Percentiles rank a stretch among this genome's conserved stretches.
phyloP scores from a whole-genome alignment of 30 jellyfish, hydroid and myxozoan species.

The Chrysaora quinquecirrha region DNA sequence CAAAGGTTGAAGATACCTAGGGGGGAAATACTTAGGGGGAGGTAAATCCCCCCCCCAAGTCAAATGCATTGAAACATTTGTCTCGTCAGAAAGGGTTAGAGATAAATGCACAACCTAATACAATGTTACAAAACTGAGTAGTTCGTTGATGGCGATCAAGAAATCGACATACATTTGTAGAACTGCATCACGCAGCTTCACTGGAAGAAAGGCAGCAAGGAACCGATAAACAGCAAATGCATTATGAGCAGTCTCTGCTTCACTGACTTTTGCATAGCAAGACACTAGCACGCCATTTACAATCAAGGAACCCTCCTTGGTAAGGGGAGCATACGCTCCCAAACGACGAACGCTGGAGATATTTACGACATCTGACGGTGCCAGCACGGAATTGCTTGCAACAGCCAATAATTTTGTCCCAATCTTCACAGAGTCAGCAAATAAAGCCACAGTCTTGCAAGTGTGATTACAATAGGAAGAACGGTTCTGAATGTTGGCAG shows the following conservation, averaged over 20 bases:
- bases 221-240: conserved; percentile 31
- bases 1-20: neutral
- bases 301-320: conserved; percentile 63
- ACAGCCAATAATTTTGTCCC: conserved; percentile 2
- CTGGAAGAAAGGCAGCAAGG: neutral
- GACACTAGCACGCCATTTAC: conserved; percentile 68
- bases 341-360: neutral
- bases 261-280: conserved; percentile 65
- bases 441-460: no score
- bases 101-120: neutral
- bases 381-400: neutral
- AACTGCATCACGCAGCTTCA: neutral
- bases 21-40: neutral
- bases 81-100: neutral
- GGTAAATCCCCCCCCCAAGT: no score
- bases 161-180: conserved; percentile 10
- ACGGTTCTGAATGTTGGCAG: neutral
- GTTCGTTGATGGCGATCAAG: conserved; percentile 6
- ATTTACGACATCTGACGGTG: neutral
- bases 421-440: neutral
- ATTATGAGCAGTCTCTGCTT: conserved; percentile 22
- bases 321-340: conserved; percentile 87
- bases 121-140: neutral
- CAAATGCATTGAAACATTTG: neutral
- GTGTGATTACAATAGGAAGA: no score